Percentiles rank a stretch among this genome's conserved stretches.
Evolutionary conservation across 1,140 invertebrate species (phyloP).

Genomic region (Lepidurus couesii): DNA sequence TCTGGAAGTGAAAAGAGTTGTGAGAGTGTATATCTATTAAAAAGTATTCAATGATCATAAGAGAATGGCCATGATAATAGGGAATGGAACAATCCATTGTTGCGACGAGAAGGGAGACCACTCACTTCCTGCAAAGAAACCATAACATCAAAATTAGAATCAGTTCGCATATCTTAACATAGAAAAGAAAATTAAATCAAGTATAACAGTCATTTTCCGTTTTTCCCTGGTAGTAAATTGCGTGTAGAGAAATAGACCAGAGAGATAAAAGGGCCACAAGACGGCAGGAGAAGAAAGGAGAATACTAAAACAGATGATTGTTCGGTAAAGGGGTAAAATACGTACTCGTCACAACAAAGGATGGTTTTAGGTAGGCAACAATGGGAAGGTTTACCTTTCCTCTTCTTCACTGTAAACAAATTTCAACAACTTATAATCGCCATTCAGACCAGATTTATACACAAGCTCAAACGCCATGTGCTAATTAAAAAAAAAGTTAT

Average conservation of each 20-base stretch:
- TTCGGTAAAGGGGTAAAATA: neutral
- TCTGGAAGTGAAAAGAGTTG: too few relatives aligned
- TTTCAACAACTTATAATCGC: neutral
- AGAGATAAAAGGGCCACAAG: neutral
- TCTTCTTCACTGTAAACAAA: constrained; percentile 22
- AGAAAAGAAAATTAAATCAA: too few relatives aligned
- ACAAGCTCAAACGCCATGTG: neutral
- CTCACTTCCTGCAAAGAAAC: constrained; percentile 30
- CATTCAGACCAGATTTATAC: neutral
- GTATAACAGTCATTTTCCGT: too few relatives aligned
- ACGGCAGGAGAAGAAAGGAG: neutral
- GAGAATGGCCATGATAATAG: too few relatives aligned
- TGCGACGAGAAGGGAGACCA: constrained; percentile 12
- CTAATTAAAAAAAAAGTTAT: neutral
- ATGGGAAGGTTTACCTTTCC: neutral
- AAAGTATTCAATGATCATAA: too few relatives aligned
- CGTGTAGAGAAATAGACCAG: neutral
- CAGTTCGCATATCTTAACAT: neutral
- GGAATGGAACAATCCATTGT: neutral
- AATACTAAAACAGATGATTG: neutral
- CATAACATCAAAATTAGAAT: neutral
- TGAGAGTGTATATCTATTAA: too few relatives aligned
- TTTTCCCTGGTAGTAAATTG: neutral
- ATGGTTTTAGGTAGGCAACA: constrained; percentile 1
- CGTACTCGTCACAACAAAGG: constrained; percentile 28